These are phyloP conservation scores for Caenorhabditis imperialis DNA, from an alignment of 2,888 invertebrate genomes.

Conservation along the genomic window DNA sequence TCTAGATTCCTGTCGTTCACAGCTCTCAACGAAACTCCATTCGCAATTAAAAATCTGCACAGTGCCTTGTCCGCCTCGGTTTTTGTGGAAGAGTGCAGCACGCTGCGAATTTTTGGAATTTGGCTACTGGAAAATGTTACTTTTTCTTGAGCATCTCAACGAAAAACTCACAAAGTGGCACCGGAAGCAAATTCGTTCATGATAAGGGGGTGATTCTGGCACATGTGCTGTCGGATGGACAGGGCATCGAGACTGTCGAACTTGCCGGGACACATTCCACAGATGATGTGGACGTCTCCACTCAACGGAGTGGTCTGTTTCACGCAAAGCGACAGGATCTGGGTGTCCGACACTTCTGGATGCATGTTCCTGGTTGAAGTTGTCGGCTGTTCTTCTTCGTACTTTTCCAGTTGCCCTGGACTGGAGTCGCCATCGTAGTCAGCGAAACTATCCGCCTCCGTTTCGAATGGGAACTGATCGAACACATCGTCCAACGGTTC, in stretches of 20 bases:
- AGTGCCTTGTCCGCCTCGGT: conserved; percentile 6
- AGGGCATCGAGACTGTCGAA: conserved; percentile 4
- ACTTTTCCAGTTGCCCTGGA: neutral
- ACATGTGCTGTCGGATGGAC: conserved; percentile 9
- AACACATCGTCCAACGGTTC: conserved; percentile 2
- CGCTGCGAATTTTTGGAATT: conserved; percentile 15
- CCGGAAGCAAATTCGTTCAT: too few species aligned
- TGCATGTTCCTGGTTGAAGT: neutral
- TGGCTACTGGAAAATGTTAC: neutral
- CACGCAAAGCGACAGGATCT: conserved; percentile 29
- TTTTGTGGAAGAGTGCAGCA: too few species aligned
- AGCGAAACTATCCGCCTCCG: conserved; percentile 6
- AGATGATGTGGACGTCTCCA: conserved; percentile 8
- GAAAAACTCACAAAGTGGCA: conserved; percentile 7
- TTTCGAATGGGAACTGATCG: conserved; percentile 9
- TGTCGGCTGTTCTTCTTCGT: conserved; percentile 11
- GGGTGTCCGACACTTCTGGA: conserved; percentile 12
- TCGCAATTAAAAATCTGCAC: conserved; percentile 8
- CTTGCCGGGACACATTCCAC: conserved; percentile 24
- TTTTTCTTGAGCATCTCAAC: neutral
- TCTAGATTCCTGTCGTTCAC: conserved; percentile 23
- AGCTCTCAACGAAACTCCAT: conserved; percentile 10
- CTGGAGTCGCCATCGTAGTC: neutral
- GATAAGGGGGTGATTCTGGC: neutral
- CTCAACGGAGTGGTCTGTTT: conserved; percentile 18